Evolutionary conservation across 2,113 vertebrate genomes (phyloP), one percentile per base, ranked within the genome.

Genomic region (Caranx melampygus): DNA sequence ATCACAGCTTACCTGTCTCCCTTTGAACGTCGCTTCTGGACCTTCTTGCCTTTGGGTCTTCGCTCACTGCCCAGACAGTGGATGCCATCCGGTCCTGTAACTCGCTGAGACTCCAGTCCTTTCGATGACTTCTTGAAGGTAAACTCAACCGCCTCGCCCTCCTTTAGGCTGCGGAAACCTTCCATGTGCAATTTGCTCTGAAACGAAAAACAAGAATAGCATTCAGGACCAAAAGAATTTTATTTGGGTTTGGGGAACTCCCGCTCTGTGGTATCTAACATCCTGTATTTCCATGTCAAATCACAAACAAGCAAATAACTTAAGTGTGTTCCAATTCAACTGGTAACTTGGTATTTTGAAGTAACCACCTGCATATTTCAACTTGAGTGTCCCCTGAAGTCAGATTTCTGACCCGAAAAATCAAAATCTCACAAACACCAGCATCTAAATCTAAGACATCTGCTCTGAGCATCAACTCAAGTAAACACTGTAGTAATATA

Each of bases 131-230:
- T 99, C 93, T 98, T 98, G 92, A 97, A 99, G 84, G 96, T 97
- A 91, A 99, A 99, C 83, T 99, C 98, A 0, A 99, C 97, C 0
- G 95, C 95, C 82, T 99, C 98, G 0, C 98, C 97, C 90, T 99
- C 98, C 93, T 98, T 99, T 87, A 99, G 94, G 92, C 98, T 99
- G 81, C 97, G 97, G 91, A 99, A 99, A 2, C 98, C 98, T 34
- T 99, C 98, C 98, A 99, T 99, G 93, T 99, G 96, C 72, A 99
- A 95, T 88, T 99, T 99, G 91, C 98, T 99, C 98, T 99, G 92
- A 51, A 86, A 93, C 88, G 5, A 3, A 14, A 75, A 33, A 76
- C 3, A 42, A 21, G 47, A 5, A 35, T 6, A 60, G 20, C 42
- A 60, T 68, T 83, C 8, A 64, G 21, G 26, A 9, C 59, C 16